phyloP scores from a whole-genome alignment of 2,888 invertebrate genomes.

The Iphiclides podalirius region DNA sequence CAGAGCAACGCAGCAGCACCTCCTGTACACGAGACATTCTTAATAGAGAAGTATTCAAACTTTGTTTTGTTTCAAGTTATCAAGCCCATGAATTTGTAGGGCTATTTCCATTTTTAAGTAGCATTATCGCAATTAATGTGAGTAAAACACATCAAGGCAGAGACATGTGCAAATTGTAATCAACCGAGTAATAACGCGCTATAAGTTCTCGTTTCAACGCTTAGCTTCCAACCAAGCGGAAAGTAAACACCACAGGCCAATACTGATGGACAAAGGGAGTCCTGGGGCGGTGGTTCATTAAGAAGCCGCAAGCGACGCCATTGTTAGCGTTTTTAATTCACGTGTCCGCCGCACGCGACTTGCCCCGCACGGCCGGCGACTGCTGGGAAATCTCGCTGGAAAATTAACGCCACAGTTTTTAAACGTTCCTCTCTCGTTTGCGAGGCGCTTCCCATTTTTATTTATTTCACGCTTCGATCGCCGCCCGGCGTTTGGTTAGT shows the following conservation, averaged over 20 bases:
- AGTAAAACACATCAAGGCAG: too few species aligned
- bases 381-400: constrained; percentile 76
- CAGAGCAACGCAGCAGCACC: too few species aligned
- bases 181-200: background rate
- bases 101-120: too few species aligned
- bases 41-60: too few species aligned
- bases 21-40: too few species aligned
- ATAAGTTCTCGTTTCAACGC: too few species aligned
- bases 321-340: constrained; percentile 79
- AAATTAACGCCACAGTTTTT: constrained; percentile 76
- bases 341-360: constrained; percentile 74
- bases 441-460: constrained; percentile 64
- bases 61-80: too few species aligned
- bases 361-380: constrained; percentile 49
- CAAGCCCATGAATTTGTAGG: too few species aligned
- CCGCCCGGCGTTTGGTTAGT: constrained; percentile 61
- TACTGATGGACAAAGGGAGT: constrained; percentile 28
- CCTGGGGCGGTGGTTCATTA: constrained; percentile 62
- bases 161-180: too few species aligned
- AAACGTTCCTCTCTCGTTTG: constrained; percentile 59
- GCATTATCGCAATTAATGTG: too few species aligned
- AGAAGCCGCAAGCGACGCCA: constrained; percentile 63
- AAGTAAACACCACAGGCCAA: background rate
- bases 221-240: background rate
- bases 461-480: constrained; percentile 74